Percentiles rank a stretch among this genome's conserved stretches.
These are phyloP conservation scores for Drosophila pandora DNA, from an alignment of 1,140 invertebrate species.

Conservation along the genomic window DNA sequence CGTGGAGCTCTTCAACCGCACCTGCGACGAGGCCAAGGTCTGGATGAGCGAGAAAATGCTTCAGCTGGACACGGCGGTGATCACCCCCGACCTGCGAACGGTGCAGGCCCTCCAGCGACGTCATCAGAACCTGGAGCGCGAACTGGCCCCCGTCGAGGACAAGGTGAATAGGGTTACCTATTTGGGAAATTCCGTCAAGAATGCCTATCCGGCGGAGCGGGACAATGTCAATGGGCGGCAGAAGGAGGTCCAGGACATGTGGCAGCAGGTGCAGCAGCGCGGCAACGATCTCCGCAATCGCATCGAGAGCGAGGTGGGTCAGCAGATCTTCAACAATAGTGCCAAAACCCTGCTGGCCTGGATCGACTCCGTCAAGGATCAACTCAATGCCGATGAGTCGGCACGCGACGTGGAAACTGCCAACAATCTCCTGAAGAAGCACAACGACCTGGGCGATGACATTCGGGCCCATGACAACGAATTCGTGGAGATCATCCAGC, in stretches of 20 bases:
- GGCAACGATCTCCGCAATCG: constrained; percentile 91
- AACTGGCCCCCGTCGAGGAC: constrained; percentile 94
- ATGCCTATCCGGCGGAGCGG: constrained; percentile 95
- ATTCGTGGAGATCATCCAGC: constrained; percentile 90
- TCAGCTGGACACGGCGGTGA: constrained; percentile 91
- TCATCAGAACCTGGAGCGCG: constrained; percentile 95
- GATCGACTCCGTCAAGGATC: constrained; percentile 91
- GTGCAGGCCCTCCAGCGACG: constrained; percentile 94
- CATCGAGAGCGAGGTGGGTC: constrained; percentile 96
- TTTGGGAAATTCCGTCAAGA: constrained; percentile 93
- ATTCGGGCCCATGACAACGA: constrained; percentile 91
- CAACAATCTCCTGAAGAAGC: constrained; percentile 94
- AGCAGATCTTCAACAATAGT: constrained; percentile 95
- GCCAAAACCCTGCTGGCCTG: constrained; percentile 92
- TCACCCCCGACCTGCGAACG: constrained; percentile 94
- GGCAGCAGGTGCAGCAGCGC: constrained; percentile 94
- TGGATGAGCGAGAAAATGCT: constrained; percentile 98
- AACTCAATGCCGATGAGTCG: constrained; percentile 91
- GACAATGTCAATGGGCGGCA: constrained; percentile 93
- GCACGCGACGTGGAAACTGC: constrained; percentile 95
- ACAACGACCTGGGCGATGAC: constrained; percentile 95
- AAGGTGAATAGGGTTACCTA: constrained; percentile 93
- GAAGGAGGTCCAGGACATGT: constrained; percentile 93
- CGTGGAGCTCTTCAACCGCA: constrained; percentile 96
- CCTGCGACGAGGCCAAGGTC: constrained; percentile 95